A percentile compares a stretch with the other conserved stretches of the same genome.
Evolutionary conservation across 1,140 invertebrate genomes (phyloP).

Genomic region (Lasaia peninsularis): DNA sequence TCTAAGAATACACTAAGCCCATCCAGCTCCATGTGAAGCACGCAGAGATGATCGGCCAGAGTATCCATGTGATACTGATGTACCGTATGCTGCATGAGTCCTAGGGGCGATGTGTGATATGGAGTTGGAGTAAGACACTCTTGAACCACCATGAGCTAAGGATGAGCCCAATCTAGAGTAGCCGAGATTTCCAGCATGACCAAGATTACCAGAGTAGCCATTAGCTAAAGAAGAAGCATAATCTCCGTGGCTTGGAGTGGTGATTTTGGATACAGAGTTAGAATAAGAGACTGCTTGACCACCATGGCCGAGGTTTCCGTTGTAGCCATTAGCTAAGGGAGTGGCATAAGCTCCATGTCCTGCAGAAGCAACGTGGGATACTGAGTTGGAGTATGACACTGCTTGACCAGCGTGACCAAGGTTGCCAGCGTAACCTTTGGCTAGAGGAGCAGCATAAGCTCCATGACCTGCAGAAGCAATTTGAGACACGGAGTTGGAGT

Average conservation of each 20-base stretch:
- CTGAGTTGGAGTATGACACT: background rate
- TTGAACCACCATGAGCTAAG: background rate
- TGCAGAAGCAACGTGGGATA: too few species aligned
- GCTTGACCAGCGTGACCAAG: background rate
- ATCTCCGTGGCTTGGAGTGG: too few species aligned
- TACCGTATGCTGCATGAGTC: background rate
- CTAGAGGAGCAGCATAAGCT: too few species aligned
- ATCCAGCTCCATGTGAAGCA: background rate
- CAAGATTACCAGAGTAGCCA: too few species aligned
- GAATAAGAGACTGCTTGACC: too few species aligned
- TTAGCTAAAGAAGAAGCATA: too few species aligned
- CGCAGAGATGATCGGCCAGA: background rate
- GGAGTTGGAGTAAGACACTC: background rate
- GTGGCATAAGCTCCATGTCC: too few species aligned
- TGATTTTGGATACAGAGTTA: too few species aligned
- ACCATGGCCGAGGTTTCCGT: too few species aligned
- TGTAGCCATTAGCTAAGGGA: too few species aligned
- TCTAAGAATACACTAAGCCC: conserved; percentile 2
- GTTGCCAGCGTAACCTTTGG: background rate
- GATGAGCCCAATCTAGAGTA: too few species aligned
- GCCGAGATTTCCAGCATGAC: background rate
- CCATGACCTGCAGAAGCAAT: conserved; percentile 24
- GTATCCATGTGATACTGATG: background rate
- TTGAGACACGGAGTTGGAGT: conserved; percentile 29
- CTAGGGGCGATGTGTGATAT: background rate